These are phyloP conservation scores for Stichopus chloronotus DNA, from an alignment of 35 echinoderm and acorn worm genomes.

Conservation along the genomic window DNA sequence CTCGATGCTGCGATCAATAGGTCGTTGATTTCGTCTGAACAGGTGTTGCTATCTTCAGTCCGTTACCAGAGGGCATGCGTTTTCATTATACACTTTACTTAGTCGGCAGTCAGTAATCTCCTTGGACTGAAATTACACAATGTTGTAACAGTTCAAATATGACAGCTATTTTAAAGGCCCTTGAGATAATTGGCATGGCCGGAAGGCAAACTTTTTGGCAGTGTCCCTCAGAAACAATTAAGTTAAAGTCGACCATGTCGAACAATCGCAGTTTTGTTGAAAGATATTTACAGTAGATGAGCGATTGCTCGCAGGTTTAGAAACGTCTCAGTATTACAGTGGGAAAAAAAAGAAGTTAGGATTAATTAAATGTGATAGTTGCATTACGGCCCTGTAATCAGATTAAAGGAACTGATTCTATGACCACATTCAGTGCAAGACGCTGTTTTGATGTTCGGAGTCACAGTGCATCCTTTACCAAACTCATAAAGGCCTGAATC, in stretches of 20 bases:
- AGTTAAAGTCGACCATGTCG: background rate
- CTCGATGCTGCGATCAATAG: background rate
- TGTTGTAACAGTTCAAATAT: constrained; percentile 12
- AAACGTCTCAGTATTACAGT: no score
- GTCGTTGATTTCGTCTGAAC: background rate
- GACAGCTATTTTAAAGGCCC: constrained; percentile 47
- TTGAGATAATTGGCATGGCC: constrained; percentile 27
- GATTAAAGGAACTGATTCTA: no score
- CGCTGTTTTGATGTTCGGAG: no score
- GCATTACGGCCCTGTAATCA: no score
- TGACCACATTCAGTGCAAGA: no score
- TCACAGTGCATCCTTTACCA: no score
- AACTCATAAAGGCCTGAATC: no score
- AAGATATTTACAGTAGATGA: background rate
- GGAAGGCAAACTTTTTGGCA: background rate
- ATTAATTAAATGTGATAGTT: no score
- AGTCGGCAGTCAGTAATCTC: background rate
- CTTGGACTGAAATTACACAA: background rate
- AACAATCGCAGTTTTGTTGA: constrained; percentile 6
- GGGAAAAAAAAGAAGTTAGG: no score
- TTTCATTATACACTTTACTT: background rate
- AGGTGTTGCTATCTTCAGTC: background rate
- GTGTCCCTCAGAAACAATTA: background rate
- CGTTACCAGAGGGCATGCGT: background rate
- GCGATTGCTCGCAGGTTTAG: no score